phyloP scores from a whole-genome alignment of 2,797 vertebrate species.

The Galago senegalensis region DNA sequence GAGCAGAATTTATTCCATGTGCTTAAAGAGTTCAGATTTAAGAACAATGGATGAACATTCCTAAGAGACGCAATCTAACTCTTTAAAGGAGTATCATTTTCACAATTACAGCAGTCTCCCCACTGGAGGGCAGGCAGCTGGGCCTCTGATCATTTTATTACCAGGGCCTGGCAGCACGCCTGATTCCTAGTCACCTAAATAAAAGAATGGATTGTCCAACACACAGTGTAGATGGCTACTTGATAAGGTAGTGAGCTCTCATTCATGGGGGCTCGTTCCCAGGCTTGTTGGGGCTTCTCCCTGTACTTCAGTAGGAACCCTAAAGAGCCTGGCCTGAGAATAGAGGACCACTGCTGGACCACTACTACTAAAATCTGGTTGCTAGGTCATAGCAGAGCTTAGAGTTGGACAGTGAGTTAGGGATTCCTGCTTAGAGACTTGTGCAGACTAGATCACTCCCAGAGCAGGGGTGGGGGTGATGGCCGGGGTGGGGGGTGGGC shows the following conservation, averaged over 20 bases:
- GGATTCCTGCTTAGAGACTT: constrained; percentile 4
- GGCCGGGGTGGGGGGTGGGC: background rate
- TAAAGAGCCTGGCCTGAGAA: background rate
- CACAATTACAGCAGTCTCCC: background rate
- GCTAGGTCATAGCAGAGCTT: background rate
- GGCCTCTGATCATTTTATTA: background rate
- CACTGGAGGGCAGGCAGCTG: background rate
- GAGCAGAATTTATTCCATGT: background rate
- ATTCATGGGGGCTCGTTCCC: background rate
- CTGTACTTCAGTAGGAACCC: background rate
- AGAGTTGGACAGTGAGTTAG: constrained; percentile 22
- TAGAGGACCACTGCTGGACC: background rate
- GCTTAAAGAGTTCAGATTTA: background rate
- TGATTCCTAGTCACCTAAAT: background rate
- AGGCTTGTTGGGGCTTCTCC: background rate
- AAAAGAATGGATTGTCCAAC: background rate
- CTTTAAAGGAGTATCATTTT: constrained; percentile 6
- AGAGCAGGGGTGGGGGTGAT: background rate
- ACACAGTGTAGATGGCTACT: background rate
- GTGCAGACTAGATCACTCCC: background rate
- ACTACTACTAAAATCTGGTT: background rate
- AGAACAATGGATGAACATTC: background rate
- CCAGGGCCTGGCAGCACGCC: background rate
- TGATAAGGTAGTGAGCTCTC: background rate
- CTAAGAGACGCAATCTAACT: background rate